Base-by-base conservation (phyloP, 2,888 invertebrate species). In the Tenthredo scrophulariae region DNA sequence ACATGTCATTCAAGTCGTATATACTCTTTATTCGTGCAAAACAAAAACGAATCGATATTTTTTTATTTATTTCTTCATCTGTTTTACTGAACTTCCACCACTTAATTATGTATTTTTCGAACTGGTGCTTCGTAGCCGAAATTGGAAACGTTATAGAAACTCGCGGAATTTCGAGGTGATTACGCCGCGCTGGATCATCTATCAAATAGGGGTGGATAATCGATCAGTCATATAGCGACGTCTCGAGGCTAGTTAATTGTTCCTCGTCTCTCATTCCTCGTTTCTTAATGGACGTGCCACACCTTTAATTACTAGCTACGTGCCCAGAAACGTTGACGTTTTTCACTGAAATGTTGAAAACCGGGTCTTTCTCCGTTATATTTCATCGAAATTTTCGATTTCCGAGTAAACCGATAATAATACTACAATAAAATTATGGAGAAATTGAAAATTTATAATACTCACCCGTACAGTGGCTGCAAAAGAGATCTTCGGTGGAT, bases 211-310 rank as follows among this genome's bases (percentile, higher is more conserved):
- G 40, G n/a, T 72, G 62, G 26, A 37, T 72, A 40, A 72, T 72
- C 70, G 70, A 72, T 72, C 70, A 72, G 40, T 10, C 40, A n/a
- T 13, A 72, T 4, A 26, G n/a, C 54, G 18, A n/a, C 70, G 33
- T 37, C 37, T 40, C 70, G 33, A 29, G 70, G 33, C 33, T 72
- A 18, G 37, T 72, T 40, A 72, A 72, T 72, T 40, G 37, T 33
- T n/a, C 62, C 0, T 22, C 62, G 54, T 67, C 33, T 4, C 70
- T 37, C 70, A 18, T 70, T 72, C 40, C 70, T 72, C 26, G 33
- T 67, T 26, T 33, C 67, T 15, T 72, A 72, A 72, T 72, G 70
- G 70, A 72, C 15, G 70, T 72, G 70, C 70, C 70, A 72, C 70
- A 72, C 70, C 70, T 72, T 72, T n/a, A 7, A 40, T 62, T 26